phyloP scores from a whole-genome alignment of 2,888 invertebrate species.

The Meandrusa payeni region DNA sequence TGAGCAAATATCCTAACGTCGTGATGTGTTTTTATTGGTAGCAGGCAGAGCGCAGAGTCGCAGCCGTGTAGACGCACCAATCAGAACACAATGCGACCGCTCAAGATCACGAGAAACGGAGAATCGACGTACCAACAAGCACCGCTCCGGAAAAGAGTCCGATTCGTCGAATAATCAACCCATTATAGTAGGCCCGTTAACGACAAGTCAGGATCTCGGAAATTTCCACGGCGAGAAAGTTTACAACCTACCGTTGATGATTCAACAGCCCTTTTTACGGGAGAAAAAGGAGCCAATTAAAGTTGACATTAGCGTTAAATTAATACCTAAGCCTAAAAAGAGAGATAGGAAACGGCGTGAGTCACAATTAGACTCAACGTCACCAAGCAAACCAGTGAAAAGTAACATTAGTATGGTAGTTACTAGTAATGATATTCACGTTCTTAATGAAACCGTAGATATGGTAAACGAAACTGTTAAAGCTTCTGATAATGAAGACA shows the following conservation, averaged over 20 bases:
- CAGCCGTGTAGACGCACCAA: slow-evolving; percentile 78
- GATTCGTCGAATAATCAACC: slow-evolving; percentile 79
- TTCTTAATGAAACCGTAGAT: slow-evolving; percentile 60
- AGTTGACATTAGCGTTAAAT: slow-evolving; percentile 88
- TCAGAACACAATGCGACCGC: slow-evolving; percentile 79
- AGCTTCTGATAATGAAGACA: slow-evolving; percentile 24
- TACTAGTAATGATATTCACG: slow-evolving; percentile 54
- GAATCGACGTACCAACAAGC: slow-evolving; percentile 63
- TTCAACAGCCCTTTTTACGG: slow-evolving; percentile 81
- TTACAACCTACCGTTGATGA: slow-evolving; percentile 74
- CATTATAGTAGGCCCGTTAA: slow-evolving; percentile 70
- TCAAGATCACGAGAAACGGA: slow-evolving; percentile 64
- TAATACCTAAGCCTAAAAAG: slow-evolving; percentile 83
- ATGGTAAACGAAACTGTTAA: slow-evolving; percentile 40
- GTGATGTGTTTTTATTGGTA: slow-evolving; percentile 81
- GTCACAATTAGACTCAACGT: slow-evolving; percentile 51
- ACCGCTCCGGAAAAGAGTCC: slow-evolving; percentile 79
- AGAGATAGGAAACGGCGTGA: slow-evolving; percentile 64
- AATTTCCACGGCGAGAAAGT: slow-evolving; percentile 64
- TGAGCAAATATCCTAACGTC: slow-evolving; percentile 63
- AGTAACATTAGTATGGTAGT: slow-evolving; percentile 74
- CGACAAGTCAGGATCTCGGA: slow-evolving; percentile 76
- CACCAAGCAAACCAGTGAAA: slow-evolving; percentile 55
- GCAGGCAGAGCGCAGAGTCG: slow-evolving; percentile 80
- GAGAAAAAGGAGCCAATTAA: slow-evolving; percentile 87